phyloP scores from a whole-genome alignment of 2,888 invertebrate genomes.

The Temnothorax unifasciatus region DNA sequence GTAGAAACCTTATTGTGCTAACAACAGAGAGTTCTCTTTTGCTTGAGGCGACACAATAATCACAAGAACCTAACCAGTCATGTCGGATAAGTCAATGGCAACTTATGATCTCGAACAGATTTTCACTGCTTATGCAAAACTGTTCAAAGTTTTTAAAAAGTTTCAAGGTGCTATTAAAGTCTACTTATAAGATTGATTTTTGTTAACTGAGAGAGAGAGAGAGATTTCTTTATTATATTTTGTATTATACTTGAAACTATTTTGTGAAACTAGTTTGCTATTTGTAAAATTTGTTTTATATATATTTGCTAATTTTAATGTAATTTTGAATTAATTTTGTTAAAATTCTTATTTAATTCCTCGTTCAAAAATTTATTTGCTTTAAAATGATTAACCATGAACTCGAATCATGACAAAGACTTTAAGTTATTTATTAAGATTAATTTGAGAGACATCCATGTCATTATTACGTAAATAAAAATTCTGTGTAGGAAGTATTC shows the following conservation, averaged over 20 bases:
- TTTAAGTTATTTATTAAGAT: neutral
- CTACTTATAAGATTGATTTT: neutral
- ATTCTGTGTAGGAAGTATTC: slow-evolving; percentile 49
- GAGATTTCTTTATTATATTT: neutral
- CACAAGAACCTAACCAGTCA: neutral
- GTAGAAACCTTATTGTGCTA: slow-evolving; percentile 7
- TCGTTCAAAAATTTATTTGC: neutral
- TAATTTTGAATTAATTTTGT: neutral
- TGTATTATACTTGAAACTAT: neutral
- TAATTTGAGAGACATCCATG: neutral
- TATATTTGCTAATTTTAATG: neutral
- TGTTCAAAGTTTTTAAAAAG: neutral
- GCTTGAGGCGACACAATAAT: slow-evolving; percentile 18
- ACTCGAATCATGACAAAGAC: neutral
- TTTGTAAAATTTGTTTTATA: neutral
- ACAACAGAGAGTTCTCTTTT: slow-evolving; percentile 14
- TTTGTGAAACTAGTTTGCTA: neutral
- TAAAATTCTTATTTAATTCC: neutral
- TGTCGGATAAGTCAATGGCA: neutral
- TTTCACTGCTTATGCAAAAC: neutral
- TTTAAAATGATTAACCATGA: neutral
- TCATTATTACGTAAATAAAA: slow-evolving; percentile 7
- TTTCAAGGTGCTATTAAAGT: neutral
- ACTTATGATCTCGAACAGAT: neutral
- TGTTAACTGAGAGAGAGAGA: neutral